These are phyloP conservation scores for Cryptus viduatorius DNA, from an alignment of 2,888 invertebrate species.

Conservation along the genomic window DNA sequence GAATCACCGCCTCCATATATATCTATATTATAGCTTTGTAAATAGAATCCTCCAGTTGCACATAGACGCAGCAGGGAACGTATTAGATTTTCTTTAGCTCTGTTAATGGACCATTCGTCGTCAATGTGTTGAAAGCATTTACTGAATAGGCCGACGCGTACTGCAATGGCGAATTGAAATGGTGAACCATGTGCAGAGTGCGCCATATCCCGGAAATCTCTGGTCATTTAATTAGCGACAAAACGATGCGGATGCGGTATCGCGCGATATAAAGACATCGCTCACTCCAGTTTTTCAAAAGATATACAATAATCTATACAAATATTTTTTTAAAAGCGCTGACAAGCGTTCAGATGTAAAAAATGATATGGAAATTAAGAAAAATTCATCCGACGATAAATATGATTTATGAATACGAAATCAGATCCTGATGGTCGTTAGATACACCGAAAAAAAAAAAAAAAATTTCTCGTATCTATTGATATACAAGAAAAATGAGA, in stretches of 20 bases:
- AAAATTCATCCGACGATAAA: too few relatives aligned
- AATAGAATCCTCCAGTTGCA: conserved; percentile 36
- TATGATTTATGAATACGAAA: too few relatives aligned
- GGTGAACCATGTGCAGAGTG: conserved; percentile 21
- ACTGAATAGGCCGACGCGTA: conserved; percentile 35
- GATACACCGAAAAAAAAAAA: too few relatives aligned
- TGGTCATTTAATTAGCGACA: conserved; percentile 4
- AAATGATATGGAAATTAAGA: too few relatives aligned
- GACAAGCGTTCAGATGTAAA: too few relatives aligned
- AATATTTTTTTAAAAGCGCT: too few relatives aligned
- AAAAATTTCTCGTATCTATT: background rate
- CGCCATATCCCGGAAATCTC: conserved; percentile 37
- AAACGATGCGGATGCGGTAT: background rate
- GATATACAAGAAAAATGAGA: too few relatives aligned
- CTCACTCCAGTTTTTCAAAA: too few relatives aligned
- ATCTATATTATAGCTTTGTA: conserved; percentile 1
- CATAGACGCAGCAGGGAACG: conserved; percentile 1
- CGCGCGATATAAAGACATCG: too few relatives aligned
- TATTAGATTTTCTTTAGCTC: conserved; percentile 49
- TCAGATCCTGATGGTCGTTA: too few relatives aligned
- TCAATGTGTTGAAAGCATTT: conserved; percentile 43
- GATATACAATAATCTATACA: too few relatives aligned
- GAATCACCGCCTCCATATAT: background rate
- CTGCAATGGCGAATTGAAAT: conserved; percentile 38
- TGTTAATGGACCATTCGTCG: conserved; percentile 40